Evolutionary conservation across 2,888 invertebrate species (phyloP).

Genomic region (Agrochola circellaris): DNA sequence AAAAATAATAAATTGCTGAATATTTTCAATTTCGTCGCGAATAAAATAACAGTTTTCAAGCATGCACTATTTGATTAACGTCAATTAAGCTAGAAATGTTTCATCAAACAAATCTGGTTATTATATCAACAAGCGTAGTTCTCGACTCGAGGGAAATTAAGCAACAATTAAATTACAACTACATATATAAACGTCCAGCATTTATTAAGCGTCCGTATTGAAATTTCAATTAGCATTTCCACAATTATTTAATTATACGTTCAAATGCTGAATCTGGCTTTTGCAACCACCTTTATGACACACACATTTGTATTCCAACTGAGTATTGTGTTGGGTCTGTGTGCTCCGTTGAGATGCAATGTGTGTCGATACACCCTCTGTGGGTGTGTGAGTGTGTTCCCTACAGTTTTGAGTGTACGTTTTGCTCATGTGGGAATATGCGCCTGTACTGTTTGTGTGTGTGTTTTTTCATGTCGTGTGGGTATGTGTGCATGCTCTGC

Average conservation of each 20-base stretch:
- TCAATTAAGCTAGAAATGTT: neutral
- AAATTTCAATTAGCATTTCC: conserved; percentile 20
- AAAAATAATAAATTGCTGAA: neutral
- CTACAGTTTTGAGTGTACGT: conserved; percentile 62
- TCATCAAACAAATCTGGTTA: conserved; percentile 7
- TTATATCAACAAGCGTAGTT: neutral
- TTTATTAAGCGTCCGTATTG: conserved; percentile 19
- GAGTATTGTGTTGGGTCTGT: conserved; percentile 66
- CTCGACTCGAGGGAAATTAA: conserved; percentile 6
- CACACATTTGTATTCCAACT: conserved; percentile 63
- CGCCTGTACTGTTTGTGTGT: conserved; percentile 20
- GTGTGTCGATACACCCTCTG: conserved; percentile 61
- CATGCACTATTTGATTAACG: neutral
- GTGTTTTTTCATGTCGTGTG: conserved; percentile 41
- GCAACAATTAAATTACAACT: conserved; percentile 13
- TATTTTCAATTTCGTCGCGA: neutral
- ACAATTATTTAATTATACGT: conserved; percentile 12
- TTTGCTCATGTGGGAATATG: conserved; percentile 32
- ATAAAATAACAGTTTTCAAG: neutral
- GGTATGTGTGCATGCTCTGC: conserved; percentile 59
- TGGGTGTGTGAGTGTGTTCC: conserved; percentile 47
- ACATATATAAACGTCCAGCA: conserved; percentile 3
- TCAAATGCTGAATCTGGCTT: conserved; percentile 37
- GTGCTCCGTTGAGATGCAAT: conserved; percentile 48
- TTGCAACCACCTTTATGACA: conserved; percentile 62